Evolutionary conservation across 1,140 invertebrate genomes (phyloP).

Genomic region (Rhyzopertha dominica): DNA sequence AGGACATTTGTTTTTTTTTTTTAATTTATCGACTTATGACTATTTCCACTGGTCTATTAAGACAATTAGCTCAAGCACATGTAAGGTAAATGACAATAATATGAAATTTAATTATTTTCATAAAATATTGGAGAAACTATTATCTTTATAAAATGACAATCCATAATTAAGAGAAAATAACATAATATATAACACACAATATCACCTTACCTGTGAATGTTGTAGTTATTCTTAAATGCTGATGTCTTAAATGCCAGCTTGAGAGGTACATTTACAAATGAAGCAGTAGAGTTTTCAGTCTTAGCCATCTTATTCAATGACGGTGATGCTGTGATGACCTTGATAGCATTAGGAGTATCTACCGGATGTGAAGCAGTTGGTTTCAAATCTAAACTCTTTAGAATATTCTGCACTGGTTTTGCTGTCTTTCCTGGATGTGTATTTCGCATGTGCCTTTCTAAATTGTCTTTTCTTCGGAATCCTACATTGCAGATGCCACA

Average conservation of each 20-base stretch:
- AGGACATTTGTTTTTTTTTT: too few species aligned
- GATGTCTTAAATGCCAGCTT: constrained; percentile 44
- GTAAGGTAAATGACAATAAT: too few species aligned
- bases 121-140: too few species aligned
- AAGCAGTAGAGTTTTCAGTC: constrained; percentile 16
- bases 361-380: constrained; percentile 12
- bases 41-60: too few species aligned
- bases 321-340: constrained; percentile 40
- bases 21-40: too few species aligned
- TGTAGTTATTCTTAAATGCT: constrained; percentile 41
- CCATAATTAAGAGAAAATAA: too few species aligned
- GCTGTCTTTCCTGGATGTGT: constrained; percentile 52
- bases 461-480: constrained; percentile 59
- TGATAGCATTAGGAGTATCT: constrained; percentile 43
- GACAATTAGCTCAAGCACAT: too few species aligned
- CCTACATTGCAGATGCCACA: constrained; percentile 55
- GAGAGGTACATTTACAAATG: constrained; percentile 39
- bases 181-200: too few species aligned
- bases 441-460: constrained; percentile 58
- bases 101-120: too few species aligned
- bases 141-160: too few species aligned
- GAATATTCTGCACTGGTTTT: constrained; percentile 23
- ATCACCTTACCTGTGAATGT: constrained; percentile 40
- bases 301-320: constrained; percentile 16
- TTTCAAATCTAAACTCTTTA: constrained; percentile 12